Evolutionary conservation across 2,113 vertebrate genomes (phyloP), one percentile per base, ranked within the genome.

Genomic region (Corynorhinus townsendii): DNA sequence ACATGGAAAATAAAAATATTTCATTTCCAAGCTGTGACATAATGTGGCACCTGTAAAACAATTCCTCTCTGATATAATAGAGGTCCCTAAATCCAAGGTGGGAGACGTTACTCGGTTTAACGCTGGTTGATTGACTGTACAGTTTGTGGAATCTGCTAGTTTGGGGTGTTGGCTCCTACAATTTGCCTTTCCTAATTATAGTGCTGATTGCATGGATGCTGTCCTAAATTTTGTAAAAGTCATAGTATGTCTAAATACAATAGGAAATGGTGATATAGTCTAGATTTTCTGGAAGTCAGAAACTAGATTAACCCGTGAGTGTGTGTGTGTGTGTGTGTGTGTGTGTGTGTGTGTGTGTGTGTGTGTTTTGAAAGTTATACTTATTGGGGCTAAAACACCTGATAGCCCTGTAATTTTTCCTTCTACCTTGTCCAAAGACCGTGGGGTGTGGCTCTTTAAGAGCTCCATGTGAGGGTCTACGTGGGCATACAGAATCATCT

Each of bases 101-200:
- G 15, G 15, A 56, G 35, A 30, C 24, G 0, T 33, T 49, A 35
- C 11, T 47, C 11, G 47, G 0, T 52, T n/a, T 40, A 86, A 38
- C 30, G 0, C 12, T 38, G 40, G 30, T 7, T 19, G 7, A 0
- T 19, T 0, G 0, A 26, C 54, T 76, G n/a, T 49, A 45, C 15
- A 5, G 14, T 45, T 11, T 7, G 5, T 45, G 28, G 17, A 15
- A 62, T 76, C 43, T 72, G 26, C 38, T 33, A 9, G 19, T 20
- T 84, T 77, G 33, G 56, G 11, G 24, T 59, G 19, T 28, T 87
- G 43, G 33, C 30, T 68, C 17, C 64, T 10, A 19, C 6, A 4
- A 5, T 80, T 73, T 47, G 4, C 72, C 69, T 62, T 68, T 80
- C 33, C 22, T 86, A 33, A 73, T 24, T 38, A 33, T 54, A 72